Percentiles rank a stretch among this genome's conserved stretches.
These are phyloP conservation scores for Phataginus tricuspis DNA, from an alignment of 2,797 vertebrate species.

Conservation along the genomic window DNA sequence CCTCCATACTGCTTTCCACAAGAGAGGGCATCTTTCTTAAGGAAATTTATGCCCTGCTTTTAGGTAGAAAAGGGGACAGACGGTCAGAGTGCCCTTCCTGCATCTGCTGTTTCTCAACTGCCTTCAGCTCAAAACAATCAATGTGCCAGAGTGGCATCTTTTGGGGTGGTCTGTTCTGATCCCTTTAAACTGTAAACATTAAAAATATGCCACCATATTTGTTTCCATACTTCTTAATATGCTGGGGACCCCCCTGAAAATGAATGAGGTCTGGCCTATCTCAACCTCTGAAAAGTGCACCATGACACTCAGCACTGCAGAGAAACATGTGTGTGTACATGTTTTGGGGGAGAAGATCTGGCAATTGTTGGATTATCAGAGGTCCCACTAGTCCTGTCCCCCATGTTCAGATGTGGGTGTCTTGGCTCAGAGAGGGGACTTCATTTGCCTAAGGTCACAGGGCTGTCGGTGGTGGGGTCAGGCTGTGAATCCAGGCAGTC, in stretches of 20 bases:
- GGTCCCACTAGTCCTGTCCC: neutral
- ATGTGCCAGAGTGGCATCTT: neutral
- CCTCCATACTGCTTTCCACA: no score
- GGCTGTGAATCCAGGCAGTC: neutral
- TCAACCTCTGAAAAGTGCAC: no score
- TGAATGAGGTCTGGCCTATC: neutral
- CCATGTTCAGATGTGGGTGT: neutral
- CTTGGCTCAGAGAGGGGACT: neutral
- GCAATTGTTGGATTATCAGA: neutral
- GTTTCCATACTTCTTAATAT: neutral
- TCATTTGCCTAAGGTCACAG: neutral
- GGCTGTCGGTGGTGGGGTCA: neutral
- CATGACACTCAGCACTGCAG: neutral
- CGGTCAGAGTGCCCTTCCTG: neutral
- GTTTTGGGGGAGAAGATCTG: neutral
- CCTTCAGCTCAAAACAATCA: neutral
- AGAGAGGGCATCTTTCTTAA: rapidly evolving
- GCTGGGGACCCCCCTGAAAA: neutral
- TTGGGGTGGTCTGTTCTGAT: neutral
- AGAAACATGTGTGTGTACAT: rapidly evolving
- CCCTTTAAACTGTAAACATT: neutral
- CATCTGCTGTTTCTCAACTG: neutral
- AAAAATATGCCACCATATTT: neutral
- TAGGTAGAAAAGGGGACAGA: neutral
- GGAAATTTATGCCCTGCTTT: neutral